phyloP scores from a whole-genome alignment of 1,140 invertebrate genomes.

The Bombus haemorrhoidalis region DNA sequence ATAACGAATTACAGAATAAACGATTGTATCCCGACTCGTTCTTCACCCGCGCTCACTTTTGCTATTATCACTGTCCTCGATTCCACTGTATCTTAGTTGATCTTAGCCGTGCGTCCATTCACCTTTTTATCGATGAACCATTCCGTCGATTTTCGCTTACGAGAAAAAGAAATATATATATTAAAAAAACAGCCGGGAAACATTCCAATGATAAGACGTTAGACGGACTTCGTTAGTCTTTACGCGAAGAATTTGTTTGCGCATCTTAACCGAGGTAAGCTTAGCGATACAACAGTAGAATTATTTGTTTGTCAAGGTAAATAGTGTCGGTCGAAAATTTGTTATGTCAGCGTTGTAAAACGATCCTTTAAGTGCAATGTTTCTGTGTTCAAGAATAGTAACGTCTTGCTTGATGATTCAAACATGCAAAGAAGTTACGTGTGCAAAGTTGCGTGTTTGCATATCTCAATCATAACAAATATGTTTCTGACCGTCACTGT shows the following conservation, averaged over 20 bases:
- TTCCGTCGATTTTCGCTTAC: slow-evolving; percentile 59
- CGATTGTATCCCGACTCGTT: slow-evolving; percentile 68
- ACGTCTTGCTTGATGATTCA: neutral
- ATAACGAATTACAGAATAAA: slow-evolving; percentile 76
- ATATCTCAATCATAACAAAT: neutral
- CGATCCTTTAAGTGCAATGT: neutral
- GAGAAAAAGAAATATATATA: slow-evolving; percentile 18
- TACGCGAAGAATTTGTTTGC: slow-evolving; percentile 1
- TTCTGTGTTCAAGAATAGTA: neutral
- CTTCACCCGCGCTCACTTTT: slow-evolving; percentile 54
- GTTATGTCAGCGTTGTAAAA: neutral
- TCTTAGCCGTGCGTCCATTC: slow-evolving; percentile 38
- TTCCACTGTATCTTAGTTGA: slow-evolving; percentile 37
- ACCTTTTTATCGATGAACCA: slow-evolving; percentile 53
- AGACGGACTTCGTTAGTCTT: neutral
- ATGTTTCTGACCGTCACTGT: slow-evolving; percentile 17
- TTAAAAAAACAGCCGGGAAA: slow-evolving; percentile 1
- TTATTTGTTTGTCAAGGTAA: slow-evolving; percentile 34
- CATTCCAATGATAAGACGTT: slow-evolving; percentile 48
- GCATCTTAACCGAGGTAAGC: slow-evolving; percentile 37
- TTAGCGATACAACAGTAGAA: slow-evolving; percentile 44
- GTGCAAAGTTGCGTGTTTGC: neutral
- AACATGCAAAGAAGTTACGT: neutral
- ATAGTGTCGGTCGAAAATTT: slow-evolving; percentile 31
- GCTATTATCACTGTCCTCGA: slow-evolving; percentile 56